A percentile compares a stretch with the other conserved stretches of the same genome.
These are phyloP conservation scores for Eremophila alpestris DNA, from an alignment of 2,797 vertebrate species.

Conservation along the genomic window DNA sequence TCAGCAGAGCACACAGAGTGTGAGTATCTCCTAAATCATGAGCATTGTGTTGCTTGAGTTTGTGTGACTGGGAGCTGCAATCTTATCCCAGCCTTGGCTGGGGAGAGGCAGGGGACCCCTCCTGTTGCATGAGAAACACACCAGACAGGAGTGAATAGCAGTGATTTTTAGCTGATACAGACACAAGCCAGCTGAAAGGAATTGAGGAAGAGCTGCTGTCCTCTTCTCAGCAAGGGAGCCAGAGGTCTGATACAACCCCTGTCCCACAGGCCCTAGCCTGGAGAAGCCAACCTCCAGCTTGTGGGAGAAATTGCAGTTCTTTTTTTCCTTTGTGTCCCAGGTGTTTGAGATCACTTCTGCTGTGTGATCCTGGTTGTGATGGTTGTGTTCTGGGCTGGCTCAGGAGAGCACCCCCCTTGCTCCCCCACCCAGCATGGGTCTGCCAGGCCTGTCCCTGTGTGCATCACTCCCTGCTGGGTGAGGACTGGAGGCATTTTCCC, in stretches of 20 bases:
- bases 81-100: not conserved
- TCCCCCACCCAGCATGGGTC: accelerated
- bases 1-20: accelerated
- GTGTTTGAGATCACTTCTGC: not conserved
- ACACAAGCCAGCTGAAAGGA: not conserved
- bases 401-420: not conserved
- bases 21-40: not conserved
- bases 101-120: not conserved
- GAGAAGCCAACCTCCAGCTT: not conserved
- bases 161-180: not conserved
- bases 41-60: not conserved
- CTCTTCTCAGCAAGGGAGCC: not conserved
- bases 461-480: not conserved
- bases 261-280: not conserved
- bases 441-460: not conserved
- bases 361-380: not conserved
- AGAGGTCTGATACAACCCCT: not conserved
- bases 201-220: not conserved
- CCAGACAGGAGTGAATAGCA: not conserved
- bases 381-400: not conserved
- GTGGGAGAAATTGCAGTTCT: not conserved
- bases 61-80: not conserved
- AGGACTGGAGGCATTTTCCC: not conserved
- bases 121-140: not conserved
- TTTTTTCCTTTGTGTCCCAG: not conserved